phyloP scores from a whole-genome alignment of 1,140 invertebrate genomes.

The Zaprionus tsacasi region DNA sequence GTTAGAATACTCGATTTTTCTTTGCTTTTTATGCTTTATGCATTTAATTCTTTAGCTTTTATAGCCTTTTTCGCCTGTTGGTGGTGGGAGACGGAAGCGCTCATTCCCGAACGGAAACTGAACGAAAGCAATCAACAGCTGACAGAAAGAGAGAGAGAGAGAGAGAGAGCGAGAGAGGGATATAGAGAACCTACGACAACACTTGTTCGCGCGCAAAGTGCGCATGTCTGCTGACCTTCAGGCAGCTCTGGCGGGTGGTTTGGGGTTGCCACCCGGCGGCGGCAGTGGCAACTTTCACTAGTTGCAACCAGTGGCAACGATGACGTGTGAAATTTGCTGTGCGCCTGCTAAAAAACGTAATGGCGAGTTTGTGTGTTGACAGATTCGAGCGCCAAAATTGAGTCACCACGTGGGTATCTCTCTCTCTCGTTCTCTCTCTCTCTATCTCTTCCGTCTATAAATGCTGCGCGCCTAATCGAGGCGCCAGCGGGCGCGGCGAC shows the following conservation, averaged over 20 bases:
- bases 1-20: slow-evolving; percentile 45
- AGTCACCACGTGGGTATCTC: not conserved
- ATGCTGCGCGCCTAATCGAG: slow-evolving; percentile 75
- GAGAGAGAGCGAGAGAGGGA: not conserved
- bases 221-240: slow-evolving; percentile 76
- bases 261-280: not conserved
- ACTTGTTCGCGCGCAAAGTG: slow-evolving; percentile 34
- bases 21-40: slow-evolving; percentile 7
- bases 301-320: slow-evolving; percentile 7
- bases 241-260: slow-evolving; percentile 1
- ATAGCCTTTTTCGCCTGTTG: slow-evolving; percentile 37
- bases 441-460: not conserved
- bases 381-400: slow-evolving; percentile 70
- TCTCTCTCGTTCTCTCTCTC: too few relatives aligned
- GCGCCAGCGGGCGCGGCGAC: slow-evolving; percentile 77
- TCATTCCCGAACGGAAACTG: slow-evolving; percentile 42
- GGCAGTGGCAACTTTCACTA: slow-evolving; percentile 43
- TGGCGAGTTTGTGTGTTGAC: slow-evolving; percentile 82
- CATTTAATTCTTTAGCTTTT: slow-evolving; percentile 26
- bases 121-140: slow-evolving; percentile 69
- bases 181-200: slow-evolving; percentile 72
- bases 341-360: slow-evolving; percentile 72
- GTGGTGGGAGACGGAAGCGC: slow-evolving; percentile 50
- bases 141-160: slow-evolving; percentile 8
- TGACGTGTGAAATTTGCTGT: slow-evolving; percentile 35